A percentile compares a stretch with the other conserved stretches of the same genome.
phyloP scores from a whole-genome alignment of 2,113 vertebrate species.

The Ochotona curzoniae region DNA sequence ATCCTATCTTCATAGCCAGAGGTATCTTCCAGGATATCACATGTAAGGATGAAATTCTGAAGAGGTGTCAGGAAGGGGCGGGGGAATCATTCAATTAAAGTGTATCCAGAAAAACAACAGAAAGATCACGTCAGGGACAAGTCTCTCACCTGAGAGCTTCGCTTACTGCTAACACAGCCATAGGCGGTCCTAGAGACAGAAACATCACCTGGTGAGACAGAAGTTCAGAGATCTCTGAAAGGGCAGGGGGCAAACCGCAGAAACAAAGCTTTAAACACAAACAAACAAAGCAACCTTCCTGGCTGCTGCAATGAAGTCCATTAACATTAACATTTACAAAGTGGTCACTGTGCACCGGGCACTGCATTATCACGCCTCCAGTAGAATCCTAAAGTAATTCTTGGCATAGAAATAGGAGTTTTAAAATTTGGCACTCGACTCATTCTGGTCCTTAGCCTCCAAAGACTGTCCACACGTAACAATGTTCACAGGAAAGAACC shows the following conservation, averaged over 20 bases:
- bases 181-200: neutral
- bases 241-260: neutral
- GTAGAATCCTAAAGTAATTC: neutral
- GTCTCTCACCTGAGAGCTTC: constrained; percentile 16
- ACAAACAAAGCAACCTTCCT: too few species aligned
- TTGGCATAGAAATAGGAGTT: neutral
- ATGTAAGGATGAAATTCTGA: neutral
- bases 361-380: neutral
- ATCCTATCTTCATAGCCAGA: constrained; percentile 36
- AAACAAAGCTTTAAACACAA: neutral
- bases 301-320: too few species aligned
- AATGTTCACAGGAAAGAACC: neutral
- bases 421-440: neutral
- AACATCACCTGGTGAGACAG: neutral
- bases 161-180: neutral
- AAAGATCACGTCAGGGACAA: neutral
- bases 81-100: neutral
- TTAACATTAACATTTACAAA: neutral
- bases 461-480: neutral
- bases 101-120: neutral
- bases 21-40: neutral
- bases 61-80: neutral
- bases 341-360: neutral
- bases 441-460: neutral
- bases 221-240: neutral